Evolutionary conservation across 2,888 invertebrate genomes (phyloP).

Genomic region (Tipula vernalis): DNA sequence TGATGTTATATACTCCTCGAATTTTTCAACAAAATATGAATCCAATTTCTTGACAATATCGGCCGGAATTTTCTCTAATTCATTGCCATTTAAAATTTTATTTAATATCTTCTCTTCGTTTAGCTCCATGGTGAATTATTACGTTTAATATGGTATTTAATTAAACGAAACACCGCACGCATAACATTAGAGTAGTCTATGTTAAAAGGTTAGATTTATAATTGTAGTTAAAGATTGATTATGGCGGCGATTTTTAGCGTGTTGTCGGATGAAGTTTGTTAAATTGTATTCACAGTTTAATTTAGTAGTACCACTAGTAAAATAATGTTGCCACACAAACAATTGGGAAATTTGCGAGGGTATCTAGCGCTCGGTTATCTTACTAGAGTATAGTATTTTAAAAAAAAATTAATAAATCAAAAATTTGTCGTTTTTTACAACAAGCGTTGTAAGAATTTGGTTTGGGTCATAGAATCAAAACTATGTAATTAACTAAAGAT

Average conservation of each 20-base stretch:
- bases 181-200: neutral
- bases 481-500: no score
- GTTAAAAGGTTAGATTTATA: constrained; percentile 8
- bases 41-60: constrained; percentile 49
- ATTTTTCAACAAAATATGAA: constrained; percentile 43
- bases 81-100: constrained; percentile 39
- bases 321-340: neutral
- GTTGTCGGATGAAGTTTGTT: constrained; percentile 6
- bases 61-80: constrained; percentile 42
- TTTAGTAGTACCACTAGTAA: neutral
- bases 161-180: neutral
- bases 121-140: constrained; percentile 26
- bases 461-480: no score
- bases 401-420: no score
- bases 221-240: neutral
- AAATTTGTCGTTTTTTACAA: no score
- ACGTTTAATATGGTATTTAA: neutral
- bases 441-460: no score
- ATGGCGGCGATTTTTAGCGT: constrained; percentile 10
- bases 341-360: neutral
- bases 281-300: neutral
- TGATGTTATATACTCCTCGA: constrained; percentile 58
- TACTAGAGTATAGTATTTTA: no score
- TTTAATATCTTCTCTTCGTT: constrained; percentile 31
- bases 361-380: neutral